Base-by-base conservation (phyloP, 1,140 invertebrate genomes). In the Berghia stephanieae region DNA sequence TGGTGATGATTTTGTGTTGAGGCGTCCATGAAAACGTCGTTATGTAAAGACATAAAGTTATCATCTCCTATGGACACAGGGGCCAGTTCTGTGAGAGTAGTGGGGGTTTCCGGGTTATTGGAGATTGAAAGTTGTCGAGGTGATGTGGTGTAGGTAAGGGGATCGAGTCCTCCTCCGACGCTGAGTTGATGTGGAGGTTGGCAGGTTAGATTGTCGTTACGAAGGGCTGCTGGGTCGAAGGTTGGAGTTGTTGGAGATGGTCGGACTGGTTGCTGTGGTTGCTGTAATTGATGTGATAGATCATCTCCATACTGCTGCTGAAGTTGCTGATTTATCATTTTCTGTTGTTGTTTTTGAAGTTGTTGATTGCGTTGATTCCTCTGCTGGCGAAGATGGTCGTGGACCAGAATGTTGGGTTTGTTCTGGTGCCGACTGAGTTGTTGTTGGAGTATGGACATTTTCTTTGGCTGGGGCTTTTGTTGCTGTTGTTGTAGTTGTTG, bases 261-360 rank as follows among this genome's bases (percentile, higher is more conserved):
- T 34, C 3, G 49, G 16, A 52, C 6, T 24, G 34, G 31, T 21
- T 27, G 68, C n/a, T 34, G n/a, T n/a, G n/a, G n/a, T 31, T 73
- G 46, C 18, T 73, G 71, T 57, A 34, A 52, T 43, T 8, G 55
- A 6, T 8, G 10, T 16, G 2, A 21, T 21, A 36, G n/a, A 3
- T 5, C 4, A 4, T 31, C 13, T 27, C n/a, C 10, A 34, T 52
- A 49, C 46, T 73, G 44, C 18, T 73, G 49, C 3, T 10, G 38
- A 40, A 42, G 68, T 38, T 70, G 75, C 38, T 77, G 38, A 24
- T 34, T 34, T n/a, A 67, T 43, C 0, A 40, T 27, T 10, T 13
- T 0, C 42, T 73, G 36, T 10, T 77, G 68, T n/a, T 77, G 78
- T n/a, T 72, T 42, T 5, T 69, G 63, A 72, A 52, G 43, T 16